phyloP scores from a whole-genome alignment of 2,113 vertebrate genomes.

The Mesitornis unicolor region DNA sequence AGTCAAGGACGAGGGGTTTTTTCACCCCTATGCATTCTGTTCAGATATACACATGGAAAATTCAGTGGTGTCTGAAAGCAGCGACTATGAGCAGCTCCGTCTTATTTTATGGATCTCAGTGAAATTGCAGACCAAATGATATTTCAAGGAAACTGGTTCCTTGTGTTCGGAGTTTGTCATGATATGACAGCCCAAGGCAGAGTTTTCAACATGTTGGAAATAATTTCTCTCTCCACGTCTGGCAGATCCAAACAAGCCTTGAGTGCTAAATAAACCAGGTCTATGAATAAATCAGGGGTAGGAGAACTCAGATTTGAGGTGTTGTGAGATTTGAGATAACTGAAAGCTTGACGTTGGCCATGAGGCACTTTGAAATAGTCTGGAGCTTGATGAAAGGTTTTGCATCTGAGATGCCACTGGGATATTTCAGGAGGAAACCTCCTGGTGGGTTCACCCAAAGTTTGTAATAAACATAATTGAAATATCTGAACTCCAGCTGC shows the following conservation, averaged over 20 bases:
- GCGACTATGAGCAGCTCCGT: neutral
- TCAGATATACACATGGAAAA: neutral
- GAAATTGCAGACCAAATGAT: constrained; percentile 32
- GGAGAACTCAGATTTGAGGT: neutral
- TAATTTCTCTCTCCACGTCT: constrained; percentile 15
- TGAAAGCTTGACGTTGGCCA: neutral
- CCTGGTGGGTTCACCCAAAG: constrained; percentile 39
- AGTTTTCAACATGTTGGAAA: constrained; percentile 16
- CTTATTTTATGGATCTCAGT: constrained; percentile 10
- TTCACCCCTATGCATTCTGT: neutral
- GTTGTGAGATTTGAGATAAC: neutral
- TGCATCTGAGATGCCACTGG: neutral
- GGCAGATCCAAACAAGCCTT: constrained; percentile 29
- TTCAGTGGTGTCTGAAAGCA: neutral
- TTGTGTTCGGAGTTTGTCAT: neutral
- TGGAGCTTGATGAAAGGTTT: constrained; percentile 1
- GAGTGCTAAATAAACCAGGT: constrained; percentile 45
- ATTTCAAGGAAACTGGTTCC: constrained; percentile 21
- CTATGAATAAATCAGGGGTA: constrained; percentile 52
- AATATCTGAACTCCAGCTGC: constrained; percentile 45
- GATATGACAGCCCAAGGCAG: constrained; percentile 50
- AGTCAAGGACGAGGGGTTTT: neutral
- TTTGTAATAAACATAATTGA: constrained; percentile 41
- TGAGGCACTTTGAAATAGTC: neutral
- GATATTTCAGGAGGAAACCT: constrained; percentile 35